Conservation (phyloP, 2,113 vertebrate species). For the Ornithorhynchus anatinus region DNA sequence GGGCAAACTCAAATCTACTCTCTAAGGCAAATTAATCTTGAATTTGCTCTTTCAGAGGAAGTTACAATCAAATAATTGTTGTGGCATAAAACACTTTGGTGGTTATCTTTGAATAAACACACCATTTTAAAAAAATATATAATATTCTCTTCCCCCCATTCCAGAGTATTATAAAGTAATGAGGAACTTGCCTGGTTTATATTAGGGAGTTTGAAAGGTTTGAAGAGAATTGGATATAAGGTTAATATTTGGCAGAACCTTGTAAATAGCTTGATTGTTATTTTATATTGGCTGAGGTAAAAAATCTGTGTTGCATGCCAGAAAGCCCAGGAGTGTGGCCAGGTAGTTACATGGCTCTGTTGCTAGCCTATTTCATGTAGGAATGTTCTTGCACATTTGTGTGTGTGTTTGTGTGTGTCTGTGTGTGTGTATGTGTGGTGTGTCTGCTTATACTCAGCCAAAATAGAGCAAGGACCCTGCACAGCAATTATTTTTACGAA, state of each 20-base stretch:
- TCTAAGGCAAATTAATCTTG: constrained; percentile 67
- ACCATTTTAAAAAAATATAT: constrained; percentile 68
- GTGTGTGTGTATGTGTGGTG: constrained; percentile 42
- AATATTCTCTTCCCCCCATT: constrained; percentile 42
- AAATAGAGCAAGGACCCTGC: constrained; percentile 68
- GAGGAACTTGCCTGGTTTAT: constrained; percentile 72
- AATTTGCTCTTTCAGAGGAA: constrained; percentile 53
- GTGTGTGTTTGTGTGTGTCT: not conserved
- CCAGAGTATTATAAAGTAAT: constrained; percentile 64
- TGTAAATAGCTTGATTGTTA: constrained; percentile 81
- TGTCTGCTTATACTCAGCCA: constrained; percentile 60
- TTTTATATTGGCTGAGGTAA: constrained; percentile 78
- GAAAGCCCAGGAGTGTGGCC: constrained; percentile 64
- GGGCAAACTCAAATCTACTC: constrained; percentile 72
- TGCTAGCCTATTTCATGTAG: constrained; percentile 55
- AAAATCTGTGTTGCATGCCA: constrained; percentile 65
- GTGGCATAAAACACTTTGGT: constrained; percentile 63
- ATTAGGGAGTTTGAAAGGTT: constrained; percentile 73
- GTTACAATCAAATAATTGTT: constrained; percentile 74
- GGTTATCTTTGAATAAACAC: constrained; percentile 76
- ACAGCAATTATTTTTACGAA: constrained; percentile 75
- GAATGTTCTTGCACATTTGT: constrained; percentile 3
- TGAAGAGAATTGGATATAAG: constrained; percentile 74
- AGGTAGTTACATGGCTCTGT: constrained; percentile 66
- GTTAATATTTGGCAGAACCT: constrained; percentile 81